These are phyloP conservation scores for Gallinago undulata DNA, from an alignment of 2,113 vertebrate species.

Conservation along the genomic window DNA sequence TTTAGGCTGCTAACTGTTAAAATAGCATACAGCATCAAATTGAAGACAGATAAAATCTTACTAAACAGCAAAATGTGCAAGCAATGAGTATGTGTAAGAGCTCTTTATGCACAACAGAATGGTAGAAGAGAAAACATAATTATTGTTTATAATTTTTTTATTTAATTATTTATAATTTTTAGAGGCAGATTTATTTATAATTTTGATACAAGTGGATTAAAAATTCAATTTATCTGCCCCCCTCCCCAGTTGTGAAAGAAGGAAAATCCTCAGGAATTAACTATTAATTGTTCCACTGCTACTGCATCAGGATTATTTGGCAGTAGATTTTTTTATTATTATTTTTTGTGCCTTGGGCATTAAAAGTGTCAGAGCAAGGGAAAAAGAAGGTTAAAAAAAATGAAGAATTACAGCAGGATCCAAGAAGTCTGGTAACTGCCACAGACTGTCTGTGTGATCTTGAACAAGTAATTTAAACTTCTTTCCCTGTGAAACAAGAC, in stretches of 20 bases:
- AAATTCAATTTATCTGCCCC: background rate
- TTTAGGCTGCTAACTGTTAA: slow-evolving; percentile 44
- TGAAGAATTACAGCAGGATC: background rate
- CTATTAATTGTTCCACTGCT: background rate
- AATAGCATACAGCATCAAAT: slow-evolving; percentile 9
- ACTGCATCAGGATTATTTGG: background rate
- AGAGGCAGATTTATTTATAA: slow-evolving; percentile 14
- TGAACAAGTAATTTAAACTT: background rate
- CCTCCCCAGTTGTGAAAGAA: background rate
- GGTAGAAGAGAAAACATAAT: background rate
- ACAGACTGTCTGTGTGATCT: background rate
- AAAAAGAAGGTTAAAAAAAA: background rate
- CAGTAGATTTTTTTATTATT: background rate
- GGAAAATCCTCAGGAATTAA: background rate
- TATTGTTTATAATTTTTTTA: slow-evolving; percentile 11
- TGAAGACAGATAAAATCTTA: slow-evolving; percentile 33
- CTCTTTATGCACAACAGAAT: slow-evolving; percentile 10
- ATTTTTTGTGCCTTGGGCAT: background rate
- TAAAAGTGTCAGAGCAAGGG: fast-evolving
- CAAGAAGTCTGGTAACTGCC: background rate
- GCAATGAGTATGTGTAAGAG: background rate
- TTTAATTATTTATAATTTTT: slow-evolving; percentile 11
- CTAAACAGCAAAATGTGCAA: slow-evolving; percentile 45
- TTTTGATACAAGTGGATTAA: slow-evolving; percentile 21
- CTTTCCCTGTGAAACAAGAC: background rate